Evolutionary conservation across 2,888 invertebrate species (phyloP).

Genomic region (Alsophila aescularia): DNA sequence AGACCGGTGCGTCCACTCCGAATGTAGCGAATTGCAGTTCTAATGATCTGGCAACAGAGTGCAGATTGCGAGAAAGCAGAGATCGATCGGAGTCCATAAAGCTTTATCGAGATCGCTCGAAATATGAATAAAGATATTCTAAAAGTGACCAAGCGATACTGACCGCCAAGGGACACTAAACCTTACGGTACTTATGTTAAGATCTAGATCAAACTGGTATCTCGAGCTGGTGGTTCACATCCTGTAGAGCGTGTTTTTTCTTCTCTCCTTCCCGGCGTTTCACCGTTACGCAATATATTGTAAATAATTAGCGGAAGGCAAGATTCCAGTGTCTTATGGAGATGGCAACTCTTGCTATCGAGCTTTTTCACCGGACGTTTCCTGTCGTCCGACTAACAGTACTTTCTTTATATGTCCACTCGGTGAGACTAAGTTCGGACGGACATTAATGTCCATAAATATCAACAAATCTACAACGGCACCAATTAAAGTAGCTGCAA

Average conservation of each 20-base stretch:
- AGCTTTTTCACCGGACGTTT: slow-evolving; percentile 76
- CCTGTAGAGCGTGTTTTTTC: slow-evolving; percentile 79
- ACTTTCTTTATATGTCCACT: slow-evolving; percentile 54
- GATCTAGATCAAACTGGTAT: slow-evolving; percentile 50
- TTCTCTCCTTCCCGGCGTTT: slow-evolving; percentile 81
- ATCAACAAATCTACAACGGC: slow-evolving; percentile 36
- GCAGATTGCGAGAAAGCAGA: slow-evolving; percentile 47
- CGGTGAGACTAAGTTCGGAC: slow-evolving; percentile 40
- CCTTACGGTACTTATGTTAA: slow-evolving; percentile 60
- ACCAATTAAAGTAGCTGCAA: slow-evolving; percentile 37
- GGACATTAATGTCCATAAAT: slow-evolving; percentile 39
- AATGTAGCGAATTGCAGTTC: slow-evolving; percentile 44
- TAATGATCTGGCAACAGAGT: slow-evolving; percentile 55
- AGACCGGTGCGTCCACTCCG: slow-evolving; percentile 52
- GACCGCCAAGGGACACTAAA: slow-evolving; percentile 51
- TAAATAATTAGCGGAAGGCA: slow-evolving; percentile 84
- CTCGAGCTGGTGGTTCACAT: slow-evolving; percentile 65
- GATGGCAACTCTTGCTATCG: slow-evolving; percentile 73
- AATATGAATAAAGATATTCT: slow-evolving; percentile 83
- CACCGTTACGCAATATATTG: slow-evolving; percentile 84
- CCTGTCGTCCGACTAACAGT: slow-evolving; percentile 70
- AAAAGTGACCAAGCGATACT: slow-evolving; percentile 68
- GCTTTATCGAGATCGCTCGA: slow-evolving; percentile 78
- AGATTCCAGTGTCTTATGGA: slow-evolving; percentile 84
- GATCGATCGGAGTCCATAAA: slow-evolving; percentile 69